Base-by-base conservation (phyloP, 2,113 vertebrate genomes). In the Microcebus jonahi region DNA sequence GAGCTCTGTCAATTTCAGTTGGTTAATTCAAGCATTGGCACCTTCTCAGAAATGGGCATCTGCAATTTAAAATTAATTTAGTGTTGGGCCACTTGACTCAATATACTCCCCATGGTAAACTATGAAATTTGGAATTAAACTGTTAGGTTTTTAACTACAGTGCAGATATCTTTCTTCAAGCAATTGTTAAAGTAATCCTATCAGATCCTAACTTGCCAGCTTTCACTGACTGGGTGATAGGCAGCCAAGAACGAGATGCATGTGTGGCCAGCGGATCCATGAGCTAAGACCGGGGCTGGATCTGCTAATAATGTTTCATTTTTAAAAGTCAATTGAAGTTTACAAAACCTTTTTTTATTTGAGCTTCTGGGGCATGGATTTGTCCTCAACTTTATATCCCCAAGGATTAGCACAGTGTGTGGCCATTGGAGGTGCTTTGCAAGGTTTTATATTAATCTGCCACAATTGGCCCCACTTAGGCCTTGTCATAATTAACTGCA, bases 91-190 rank as follows among this genome's bases (percentile, higher is more conserved):
- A 76, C 21, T 84, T 77, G 20, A 79, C 6, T 87, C 31, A 39
- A 85, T 75, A 34, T 15, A 79, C 29, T 81, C 27, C 67, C n/a
- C 42, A 82, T 39, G 63, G 59, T 71, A 85, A 95, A 83, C 42
- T 50, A 87, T 59, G 23, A 73, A 92, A 88, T 86, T 36, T 50
- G 29, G 70, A 93, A 90, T 87, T 59, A 76, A 94, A 71, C 75
- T 55, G 63, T 48, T 95, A 50, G 50, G 12, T 63, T 91, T 97
- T 97, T 87, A 90, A 90, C 42, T 45, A 10, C n/a, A 87, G 90
- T 39, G n/a, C 63, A 94, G 50, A 63, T 81, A 57, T 91, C 42
- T 84, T 61, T 91, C 23, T 53, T 92, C 15, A 21, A 92, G 59
- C 39, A 87, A 88, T 68, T 77, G 23, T 57, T 80, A 73, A 76